Evolutionary conservation across 1,140 invertebrate species (phyloP).

Genomic region (Macrocentrus cingulum): DNA sequence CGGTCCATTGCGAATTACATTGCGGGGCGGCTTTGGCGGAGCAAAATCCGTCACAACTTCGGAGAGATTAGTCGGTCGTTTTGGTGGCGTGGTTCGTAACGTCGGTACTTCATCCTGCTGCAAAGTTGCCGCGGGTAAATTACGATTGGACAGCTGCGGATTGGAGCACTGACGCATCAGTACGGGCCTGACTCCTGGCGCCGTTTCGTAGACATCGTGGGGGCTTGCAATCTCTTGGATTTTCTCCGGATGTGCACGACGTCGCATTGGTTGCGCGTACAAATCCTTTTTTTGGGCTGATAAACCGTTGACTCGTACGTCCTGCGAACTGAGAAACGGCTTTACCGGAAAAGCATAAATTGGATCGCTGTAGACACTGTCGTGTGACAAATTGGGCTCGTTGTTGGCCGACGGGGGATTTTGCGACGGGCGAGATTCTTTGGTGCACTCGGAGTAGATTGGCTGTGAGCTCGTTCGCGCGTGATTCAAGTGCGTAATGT

Average conservation of each 20-base stretch:
- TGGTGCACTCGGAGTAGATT: slow-evolving; percentile 24
- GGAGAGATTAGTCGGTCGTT: slow-evolving; percentile 35
- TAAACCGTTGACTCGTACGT: slow-evolving; percentile 46
- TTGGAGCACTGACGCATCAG: slow-evolving; percentile 49
- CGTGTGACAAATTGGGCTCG: no score
- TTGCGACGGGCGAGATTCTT: slow-evolving; percentile 5
- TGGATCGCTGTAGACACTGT: slow-evolving; percentile 47
- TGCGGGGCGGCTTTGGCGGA: slow-evolving; percentile 46
- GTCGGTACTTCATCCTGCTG: no score
- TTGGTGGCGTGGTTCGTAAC: no score
- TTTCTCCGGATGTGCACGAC: slow-evolving; percentile 26
- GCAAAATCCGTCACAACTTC: slow-evolving; percentile 35
- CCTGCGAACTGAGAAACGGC: slow-evolving; percentile 55
- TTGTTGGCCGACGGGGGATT: no score
- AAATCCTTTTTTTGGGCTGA: slow-evolving; percentile 23
- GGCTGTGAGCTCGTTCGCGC: slow-evolving; percentile 38
- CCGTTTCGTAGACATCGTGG: no score
- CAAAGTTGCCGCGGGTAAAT: no score
- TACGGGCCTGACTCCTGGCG: no score
- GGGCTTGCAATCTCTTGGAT: no score
- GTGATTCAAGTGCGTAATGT: slow-evolving; percentile 38
- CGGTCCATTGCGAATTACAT: slow-evolving; percentile 48
- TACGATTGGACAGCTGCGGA: slow-evolving; percentile 41
- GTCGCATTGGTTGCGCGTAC: slow-evolving; percentile 34
- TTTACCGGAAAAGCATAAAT: slow-evolving; percentile 55